phyloP scores from a whole-genome alignment of 2,797 vertebrate genomes.

The Pagetopsis macropterus region DNA sequence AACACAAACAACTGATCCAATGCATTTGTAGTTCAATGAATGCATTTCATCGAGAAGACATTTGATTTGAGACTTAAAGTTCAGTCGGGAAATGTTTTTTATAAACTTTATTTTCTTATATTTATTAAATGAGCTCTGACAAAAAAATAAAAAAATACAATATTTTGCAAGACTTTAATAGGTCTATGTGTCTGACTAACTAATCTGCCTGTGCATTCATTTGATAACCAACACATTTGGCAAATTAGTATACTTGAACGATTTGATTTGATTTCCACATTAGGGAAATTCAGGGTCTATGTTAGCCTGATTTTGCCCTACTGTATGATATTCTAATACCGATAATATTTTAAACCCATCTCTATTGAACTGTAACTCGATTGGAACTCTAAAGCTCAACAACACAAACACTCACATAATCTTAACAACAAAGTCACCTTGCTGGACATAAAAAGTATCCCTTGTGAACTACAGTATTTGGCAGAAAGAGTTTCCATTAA shows the following conservation, averaged over 20 bases:
- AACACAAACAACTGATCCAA: slow-evolving; percentile 23
- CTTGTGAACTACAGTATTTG: slow-evolving; percentile 26
- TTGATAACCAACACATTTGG: no score
- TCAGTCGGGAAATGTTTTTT: no score
- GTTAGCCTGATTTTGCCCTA: background rate
- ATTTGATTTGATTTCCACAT: slow-evolving; percentile 18
- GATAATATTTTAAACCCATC: no score
- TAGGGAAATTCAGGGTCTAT: background rate
- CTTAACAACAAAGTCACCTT: slow-evolving; percentile 12
- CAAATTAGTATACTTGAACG: background rate
- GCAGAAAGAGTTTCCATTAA: slow-evolving; percentile 27
- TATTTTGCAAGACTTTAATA: no score
- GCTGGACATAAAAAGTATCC: slow-evolving; percentile 20
- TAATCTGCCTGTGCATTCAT: no score
- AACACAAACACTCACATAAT: slow-evolving; percentile 9
- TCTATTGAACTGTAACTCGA: slow-evolving; percentile 2
- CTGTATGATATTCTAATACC: background rate
- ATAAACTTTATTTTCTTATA: no score
- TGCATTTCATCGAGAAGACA: background rate
- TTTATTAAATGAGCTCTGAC: no score
- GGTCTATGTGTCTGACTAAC: no score
- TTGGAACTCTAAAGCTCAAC: slow-evolving; percentile 6
- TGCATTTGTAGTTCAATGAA: slow-evolving; percentile 22
- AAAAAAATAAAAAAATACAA: no score
- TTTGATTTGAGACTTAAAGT: slow-evolving; percentile 2